These are phyloP conservation scores for Drosophila histrio DNA, from an alignment of 2,888 invertebrate genomes.

Conservation along the genomic window DNA sequence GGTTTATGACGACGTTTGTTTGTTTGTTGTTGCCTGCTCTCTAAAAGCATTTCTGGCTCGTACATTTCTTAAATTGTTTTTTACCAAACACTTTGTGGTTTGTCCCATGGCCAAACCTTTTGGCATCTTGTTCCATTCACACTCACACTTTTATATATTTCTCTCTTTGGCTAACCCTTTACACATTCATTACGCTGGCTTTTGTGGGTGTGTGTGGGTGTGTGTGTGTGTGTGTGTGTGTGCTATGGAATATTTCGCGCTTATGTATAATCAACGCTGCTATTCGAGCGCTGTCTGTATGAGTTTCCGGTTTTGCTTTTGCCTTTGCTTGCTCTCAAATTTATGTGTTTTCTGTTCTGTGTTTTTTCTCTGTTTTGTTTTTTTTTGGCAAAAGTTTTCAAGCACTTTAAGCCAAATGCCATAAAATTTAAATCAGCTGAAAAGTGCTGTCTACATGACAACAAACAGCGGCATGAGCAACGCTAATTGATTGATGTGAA, in stretches of 20 bases:
- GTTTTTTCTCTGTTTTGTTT: not conserved
- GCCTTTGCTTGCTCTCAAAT: constrained; percentile 16
- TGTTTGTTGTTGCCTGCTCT: constrained; percentile 24
- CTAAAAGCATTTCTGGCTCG: constrained; percentile 54
- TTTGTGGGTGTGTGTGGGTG: constrained; percentile 44
- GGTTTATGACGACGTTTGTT: constrained; percentile 19
- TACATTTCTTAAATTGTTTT: constrained; percentile 70
- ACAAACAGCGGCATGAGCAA: constrained; percentile 29
- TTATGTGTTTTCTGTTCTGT: constrained; percentile 8
- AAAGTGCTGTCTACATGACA: constrained; percentile 57
- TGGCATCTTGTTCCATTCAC: constrained; percentile 34
- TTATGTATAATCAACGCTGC: constrained; percentile 67
- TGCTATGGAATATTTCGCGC: constrained; percentile 53
- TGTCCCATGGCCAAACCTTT: constrained; percentile 11
- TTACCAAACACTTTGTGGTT: constrained; percentile 56
- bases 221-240: constrained; percentile 25
- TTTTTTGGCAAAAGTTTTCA: constrained; percentile 23
- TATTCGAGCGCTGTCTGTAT: constrained; percentile 47
- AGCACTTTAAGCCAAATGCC: constrained; percentile 47
- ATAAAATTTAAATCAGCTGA: constrained; percentile 57
- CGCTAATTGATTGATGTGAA: constrained; percentile 76
- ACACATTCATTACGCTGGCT: constrained; percentile 72
- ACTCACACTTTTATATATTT: not conserved
- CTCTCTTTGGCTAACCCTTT: constrained; percentile 57
- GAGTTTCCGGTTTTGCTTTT: constrained; percentile 21